Evolutionary conservation across 1,140 invertebrate species (phyloP), one percentile per base, ranked within the genome.

Genomic region (Diabrotica undecimpunctata): DNA sequence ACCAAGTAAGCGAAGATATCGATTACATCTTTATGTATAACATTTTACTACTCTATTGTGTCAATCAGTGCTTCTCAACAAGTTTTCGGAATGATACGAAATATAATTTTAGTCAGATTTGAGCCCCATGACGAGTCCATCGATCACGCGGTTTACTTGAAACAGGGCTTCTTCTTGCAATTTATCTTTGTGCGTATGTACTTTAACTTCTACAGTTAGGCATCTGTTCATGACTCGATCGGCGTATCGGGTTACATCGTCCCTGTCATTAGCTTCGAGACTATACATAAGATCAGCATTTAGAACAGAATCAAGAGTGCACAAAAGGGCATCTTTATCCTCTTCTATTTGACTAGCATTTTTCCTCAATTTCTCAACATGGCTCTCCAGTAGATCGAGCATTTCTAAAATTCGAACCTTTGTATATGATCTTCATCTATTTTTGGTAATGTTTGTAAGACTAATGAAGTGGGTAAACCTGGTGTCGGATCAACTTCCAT

Each of bases 101-200:
- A n/a, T n/a, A n/a, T n/a, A n/a, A n/a, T n/a, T n/a, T n/a, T n/a
- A n/a, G 81, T 94, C 91, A 8, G 82, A 81, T 65, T 84, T 83
- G 54, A 91, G 81, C 57, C 83, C 81, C 70, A 90, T 81, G n/a
- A 94, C 87, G 67, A 93, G 82, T 68, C 83, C 82, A 75, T 93
- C 90, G 61, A 93, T 94, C 65, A 90, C 82, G 69, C 83, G 82
- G 78, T 91, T 91, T 37, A 92, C 89, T 82, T 91, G 88, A 78
- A 90, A 85, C 39, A 95, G 79, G 8, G 92, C 89, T 74, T 94
- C 91, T 74, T 92, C 85, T 77, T 94, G 92, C 53, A 87, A 83
- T 54, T 83, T 67, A 77, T 93, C 90, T 54, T 93, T 83, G 68
- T 90, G 87, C 4, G 93, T 92, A 65, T 86, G 85, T 2, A 95